Base-by-base conservation (phyloP, 2,113 vertebrate genomes). In the Hypanus sabinus region DNA sequence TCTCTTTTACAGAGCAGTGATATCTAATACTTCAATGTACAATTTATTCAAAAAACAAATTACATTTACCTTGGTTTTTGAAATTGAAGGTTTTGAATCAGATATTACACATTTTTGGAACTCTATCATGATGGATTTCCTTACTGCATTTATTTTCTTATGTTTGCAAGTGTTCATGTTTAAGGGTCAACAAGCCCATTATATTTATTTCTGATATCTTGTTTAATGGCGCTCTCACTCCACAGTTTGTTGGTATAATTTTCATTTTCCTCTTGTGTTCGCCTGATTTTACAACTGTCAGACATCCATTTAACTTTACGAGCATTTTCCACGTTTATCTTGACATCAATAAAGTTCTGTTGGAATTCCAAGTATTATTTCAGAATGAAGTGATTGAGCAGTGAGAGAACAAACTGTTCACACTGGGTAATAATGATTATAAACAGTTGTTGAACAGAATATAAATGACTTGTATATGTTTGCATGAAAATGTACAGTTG, bases 231-330 rank as follows among this genome's bases (percentile, higher is more conserved):
- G 20, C 55, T 18, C 60, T 33, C 16, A 0, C 6, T 36, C 60
- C 60, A 90, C 30, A 33, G 22, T 65, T 57, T 55, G 80, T 57
- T 90, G 57, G 30, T 90, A 24, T 5, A 14, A 27, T 60, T 87
- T n/a, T n/a, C 46, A 85, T 57, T 88, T 88, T 88, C 55, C 57
- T 87, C 12, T 87, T 87, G 83, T 62, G 83, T 30, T 87, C 62
- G 12, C 85, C 85, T 65, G 57, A 90, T 90, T 68, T 90, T 90
- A 65, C 85, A 65, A 65, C 14, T 68, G 85, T 90, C 85, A 87
- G 55, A 24, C 55, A 88, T 65, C 33, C 85, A 88, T 30, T 88
- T 65, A 90, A 2, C 85, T 65, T 90, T 90, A 18, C 30, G 33
- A 90, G 60, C 2, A 33, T 20, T 65, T 65, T 90, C 4, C 60